A percentile compares a stretch with the other conserved stretches of the same genome.
Evolutionary conservation across 2,113 vertebrate genomes (phyloP).

Genomic region (Oncorhynchus nerka): DNA sequence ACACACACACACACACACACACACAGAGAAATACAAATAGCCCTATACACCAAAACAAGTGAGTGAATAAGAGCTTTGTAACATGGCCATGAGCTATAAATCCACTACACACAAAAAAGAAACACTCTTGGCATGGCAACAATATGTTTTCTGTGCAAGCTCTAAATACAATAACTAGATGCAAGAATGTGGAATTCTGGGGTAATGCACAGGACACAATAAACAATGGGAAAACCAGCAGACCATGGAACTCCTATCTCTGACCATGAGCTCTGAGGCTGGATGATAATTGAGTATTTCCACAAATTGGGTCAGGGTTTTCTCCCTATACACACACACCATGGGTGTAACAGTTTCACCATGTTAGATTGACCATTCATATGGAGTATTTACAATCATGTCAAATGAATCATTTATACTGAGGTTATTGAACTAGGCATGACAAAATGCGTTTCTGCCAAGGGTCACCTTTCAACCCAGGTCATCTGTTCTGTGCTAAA

Average conservation of each 20-base stretch:
- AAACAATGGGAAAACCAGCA: conserved; percentile 52
- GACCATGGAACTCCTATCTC: conserved; percentile 42
- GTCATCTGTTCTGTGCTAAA: background rate
- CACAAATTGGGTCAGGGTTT: conserved; percentile 46
- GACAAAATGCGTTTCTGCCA: too few species aligned
- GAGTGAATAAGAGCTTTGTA: conserved; percentile 63
- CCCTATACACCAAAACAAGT: conserved; percentile 39
- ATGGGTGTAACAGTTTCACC: background rate
- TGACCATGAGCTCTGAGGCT: conserved; percentile 31
- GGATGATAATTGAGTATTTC: conserved; percentile 43
- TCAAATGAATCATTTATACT: too few species aligned
- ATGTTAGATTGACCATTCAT: background rate
- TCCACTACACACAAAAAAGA: conserved; percentile 17
- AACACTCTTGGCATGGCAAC: conserved; percentile 60
- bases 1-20: background rate
- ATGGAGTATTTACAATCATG: too few species aligned
- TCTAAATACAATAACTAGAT: conserved; percentile 44
- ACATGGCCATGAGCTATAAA: conserved; percentile 51
- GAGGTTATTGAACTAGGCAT: too few species aligned
- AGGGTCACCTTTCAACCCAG: background rate
- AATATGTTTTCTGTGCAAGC: conserved; percentile 56
- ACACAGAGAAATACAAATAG: conserved; percentile 1
- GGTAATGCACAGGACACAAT: conserved; percentile 17
- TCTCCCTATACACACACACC: conserved; percentile 10
- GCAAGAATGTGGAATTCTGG: conserved; percentile 42